Evolutionary conservation across 2,888 invertebrate species (phyloP), one percentile per base, ranked within the genome.

Genomic region (Gisinianus flammeolus): DNA sequence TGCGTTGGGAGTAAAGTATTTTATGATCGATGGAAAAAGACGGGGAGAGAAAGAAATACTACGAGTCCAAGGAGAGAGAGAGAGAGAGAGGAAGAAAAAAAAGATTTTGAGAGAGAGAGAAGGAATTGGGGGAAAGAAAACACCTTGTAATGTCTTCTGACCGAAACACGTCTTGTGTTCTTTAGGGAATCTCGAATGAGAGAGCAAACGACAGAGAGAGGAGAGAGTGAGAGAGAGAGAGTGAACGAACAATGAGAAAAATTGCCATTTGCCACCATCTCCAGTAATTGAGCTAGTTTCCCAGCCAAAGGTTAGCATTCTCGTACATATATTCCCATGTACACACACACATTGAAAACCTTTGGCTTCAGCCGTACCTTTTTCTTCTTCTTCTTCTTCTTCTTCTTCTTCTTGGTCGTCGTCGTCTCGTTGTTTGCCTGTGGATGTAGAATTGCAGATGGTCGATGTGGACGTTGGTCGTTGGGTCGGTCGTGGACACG

Each of bases 261-360:
- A 72, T 72, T 19, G 72, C 72, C 72, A 72, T 31, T 54, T 72
- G 72, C 72, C 72, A 72, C 72, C 72, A 72, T 72, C 70, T 52
- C 26, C 58, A 26, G 62, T 62, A 62, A 62, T 62, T 62, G 62
- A 62, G 62, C 62, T 62, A 24, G 62, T 62, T 62, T 62, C 62
- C 62, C 62, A 62, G 62, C 28, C 62, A 62, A 26, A 62, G 12
- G 62, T 26, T 26, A 22, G 56, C 62, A 3, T 22, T 6, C 16
- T 16, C 44, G 6, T 24, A 58, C 56, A 58, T n/a, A 56, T 56
- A 44, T 16, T 10, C 44, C 16, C 44, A 10, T 44, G 44, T 56
- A 56, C n/a, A 56, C 19, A 19, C n/a, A n/a, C 10, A 56, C n/a
- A 56, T 22, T 58, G n/a, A n/a, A n/a, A n/a, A n/a, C n/a, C n/a